These are phyloP conservation scores for Diplodus puntazzo DNA, from an alignment of 2,797 vertebrate genomes.

Conservation along the genomic window DNA sequence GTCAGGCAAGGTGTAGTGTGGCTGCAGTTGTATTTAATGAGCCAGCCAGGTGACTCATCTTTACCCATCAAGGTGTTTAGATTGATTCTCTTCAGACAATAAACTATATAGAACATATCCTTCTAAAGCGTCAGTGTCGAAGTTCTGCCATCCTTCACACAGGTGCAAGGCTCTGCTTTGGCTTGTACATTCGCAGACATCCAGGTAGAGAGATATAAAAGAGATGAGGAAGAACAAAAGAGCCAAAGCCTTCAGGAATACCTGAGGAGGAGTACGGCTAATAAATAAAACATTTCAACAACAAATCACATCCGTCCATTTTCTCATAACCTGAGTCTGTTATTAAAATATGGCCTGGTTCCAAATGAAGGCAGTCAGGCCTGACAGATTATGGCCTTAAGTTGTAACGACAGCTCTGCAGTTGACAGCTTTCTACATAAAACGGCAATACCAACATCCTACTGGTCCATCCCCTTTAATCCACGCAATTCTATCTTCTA, in stretches of 20 bases:
- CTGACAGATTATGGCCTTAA: slow-evolving; percentile 59
- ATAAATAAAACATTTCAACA: slow-evolving; percentile 49
- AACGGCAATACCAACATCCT: slow-evolving; percentile 8
- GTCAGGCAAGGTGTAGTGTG: slow-evolving; percentile 17
- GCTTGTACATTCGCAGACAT: slow-evolving; percentile 10
- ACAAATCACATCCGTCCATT: slow-evolving; percentile 41
- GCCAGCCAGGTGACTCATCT: slow-evolving; percentile 14
- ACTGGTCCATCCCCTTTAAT: slow-evolving; percentile 34
- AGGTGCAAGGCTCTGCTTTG: slow-evolving; percentile 4
- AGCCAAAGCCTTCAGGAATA: slow-evolving; percentile 25
- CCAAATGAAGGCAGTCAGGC: slow-evolving; percentile 32
- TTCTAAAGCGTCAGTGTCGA: neutral
- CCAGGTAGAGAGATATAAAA: slow-evolving; percentile 2
- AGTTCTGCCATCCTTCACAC: neutral
- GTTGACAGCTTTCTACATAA: slow-evolving; percentile 34
- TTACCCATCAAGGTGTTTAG: slow-evolving; percentile 23
- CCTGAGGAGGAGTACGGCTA: slow-evolving; percentile 4
- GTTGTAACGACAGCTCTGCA: slow-evolving; percentile 34
- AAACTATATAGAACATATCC: neutral
- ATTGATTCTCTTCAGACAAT: slow-evolving; percentile 12
- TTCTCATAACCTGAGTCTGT: slow-evolving; percentile 16
- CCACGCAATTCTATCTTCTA: slow-evolving; percentile 29
- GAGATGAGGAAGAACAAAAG: slow-evolving; percentile 30
- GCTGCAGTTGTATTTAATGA: slow-evolving; percentile 43
- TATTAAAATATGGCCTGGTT: slow-evolving; percentile 43